These are phyloP conservation scores for Taeniopygia guttata DNA, from an alignment of 2,797 vertebrate species.

Conservation along the genomic window DNA sequence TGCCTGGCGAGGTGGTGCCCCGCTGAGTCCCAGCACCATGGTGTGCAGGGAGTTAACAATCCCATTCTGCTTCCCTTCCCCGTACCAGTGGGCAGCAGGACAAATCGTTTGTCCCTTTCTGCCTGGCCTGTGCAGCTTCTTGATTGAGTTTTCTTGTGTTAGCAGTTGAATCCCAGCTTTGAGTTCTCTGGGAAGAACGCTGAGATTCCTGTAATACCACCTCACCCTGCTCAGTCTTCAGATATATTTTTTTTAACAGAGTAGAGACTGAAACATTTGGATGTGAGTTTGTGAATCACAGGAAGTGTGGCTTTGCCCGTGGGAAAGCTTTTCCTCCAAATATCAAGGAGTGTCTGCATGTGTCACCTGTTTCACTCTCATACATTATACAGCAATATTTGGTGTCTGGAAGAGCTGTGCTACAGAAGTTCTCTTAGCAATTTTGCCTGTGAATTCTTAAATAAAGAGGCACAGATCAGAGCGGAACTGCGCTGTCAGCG, in stretches of 20 bases:
- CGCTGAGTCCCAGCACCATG: rapidly evolving
- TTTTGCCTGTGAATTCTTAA: conserved; percentile 37
- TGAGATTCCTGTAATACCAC: neutral
- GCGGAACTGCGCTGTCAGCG: neutral
- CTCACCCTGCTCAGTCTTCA: neutral
- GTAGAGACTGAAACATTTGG: neutral
- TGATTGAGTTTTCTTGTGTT: neutral
- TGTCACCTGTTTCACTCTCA: neutral
- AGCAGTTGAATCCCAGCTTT: neutral
- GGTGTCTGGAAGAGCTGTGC: neutral
- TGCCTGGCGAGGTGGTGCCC: neutral
- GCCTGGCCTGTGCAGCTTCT: neutral
- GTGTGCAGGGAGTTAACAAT: neutral
- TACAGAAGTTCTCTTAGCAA: neutral
- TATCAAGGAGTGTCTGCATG: neutral
- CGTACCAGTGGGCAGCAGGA: neutral
- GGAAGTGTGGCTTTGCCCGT: neutral
- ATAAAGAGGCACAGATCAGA: conserved; percentile 12
- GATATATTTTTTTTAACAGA: neutral
- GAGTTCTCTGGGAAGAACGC: neutral
- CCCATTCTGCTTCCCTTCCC: neutral
- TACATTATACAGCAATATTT: neutral
- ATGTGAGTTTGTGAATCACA: neutral
- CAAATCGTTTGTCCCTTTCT: neutral
- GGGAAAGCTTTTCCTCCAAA: neutral